These are phyloP conservation scores for Struthio camelus DNA, from an alignment of 2,113 vertebrate genomes.

Conservation along the genomic window DNA sequence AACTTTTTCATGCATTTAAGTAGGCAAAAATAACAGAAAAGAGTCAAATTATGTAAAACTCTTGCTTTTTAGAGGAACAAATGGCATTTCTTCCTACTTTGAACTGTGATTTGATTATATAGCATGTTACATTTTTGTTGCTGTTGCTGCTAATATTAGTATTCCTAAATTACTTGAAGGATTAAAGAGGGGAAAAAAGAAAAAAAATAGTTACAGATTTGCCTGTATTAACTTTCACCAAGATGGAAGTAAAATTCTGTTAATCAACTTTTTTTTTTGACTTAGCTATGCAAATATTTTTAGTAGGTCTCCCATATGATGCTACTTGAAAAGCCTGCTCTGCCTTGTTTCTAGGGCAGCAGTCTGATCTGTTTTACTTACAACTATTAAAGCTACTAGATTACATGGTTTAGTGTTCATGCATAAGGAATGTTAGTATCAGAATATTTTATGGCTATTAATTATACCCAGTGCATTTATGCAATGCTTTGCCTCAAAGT, in stretches of 20 bases:
- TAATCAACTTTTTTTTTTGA: neutral
- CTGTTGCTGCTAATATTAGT: neutral
- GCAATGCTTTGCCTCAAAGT: neutral
- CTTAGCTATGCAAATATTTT: neutral
- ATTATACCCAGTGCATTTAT: neutral
- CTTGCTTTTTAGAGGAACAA: constrained; percentile 10
- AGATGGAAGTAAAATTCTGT: neutral
- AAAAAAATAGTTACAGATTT: neutral
- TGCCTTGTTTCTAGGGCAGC: neutral
- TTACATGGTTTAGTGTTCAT: neutral
- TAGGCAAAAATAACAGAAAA: neutral
- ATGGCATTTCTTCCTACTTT: constrained; percentile 21
- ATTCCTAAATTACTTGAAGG: neutral
- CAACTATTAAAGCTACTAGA: neutral
- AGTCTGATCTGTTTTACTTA: neutral
- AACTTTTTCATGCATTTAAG: neutral
- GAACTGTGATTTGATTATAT: neutral
- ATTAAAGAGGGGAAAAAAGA: neutral
- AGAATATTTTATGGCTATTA: neutral
- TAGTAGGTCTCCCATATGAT: neutral
- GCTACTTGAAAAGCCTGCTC: neutral
- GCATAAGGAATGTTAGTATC: neutral
- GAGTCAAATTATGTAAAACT: neutral
- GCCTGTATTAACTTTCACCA: neutral
- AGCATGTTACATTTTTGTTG: neutral